Evolutionary conservation across 2,113 vertebrate species (phyloP).

Genomic region (Machaerirhynchus nigripectus): DNA sequence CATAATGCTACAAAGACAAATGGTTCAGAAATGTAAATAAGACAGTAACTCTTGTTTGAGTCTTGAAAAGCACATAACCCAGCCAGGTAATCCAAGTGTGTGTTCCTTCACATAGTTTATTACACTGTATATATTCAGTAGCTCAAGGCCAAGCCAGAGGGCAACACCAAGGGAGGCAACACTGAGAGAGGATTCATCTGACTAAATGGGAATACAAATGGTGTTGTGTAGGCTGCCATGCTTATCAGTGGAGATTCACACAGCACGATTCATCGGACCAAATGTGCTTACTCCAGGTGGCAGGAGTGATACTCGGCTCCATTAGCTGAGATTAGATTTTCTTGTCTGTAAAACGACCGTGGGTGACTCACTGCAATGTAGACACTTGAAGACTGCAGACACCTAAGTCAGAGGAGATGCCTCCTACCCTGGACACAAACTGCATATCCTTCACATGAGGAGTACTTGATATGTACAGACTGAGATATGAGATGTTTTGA

Average conservation of each 20-base stretch:
- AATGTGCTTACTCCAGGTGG: not conserved
- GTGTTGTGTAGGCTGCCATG: not conserved
- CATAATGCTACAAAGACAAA: constrained; percentile 3
- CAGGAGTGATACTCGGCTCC: not conserved
- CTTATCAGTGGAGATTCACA: not conserved
- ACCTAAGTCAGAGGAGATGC: rapidly evolving
- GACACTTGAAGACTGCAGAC: not conserved
- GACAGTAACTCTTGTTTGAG: not conserved
- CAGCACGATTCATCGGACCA: not conserved
- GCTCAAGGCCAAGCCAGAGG: not conserved
- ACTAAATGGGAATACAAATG: not conserved
- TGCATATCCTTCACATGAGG: not conserved
- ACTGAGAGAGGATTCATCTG: not conserved
- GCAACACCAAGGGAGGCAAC: not conserved
- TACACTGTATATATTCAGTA: not conserved
- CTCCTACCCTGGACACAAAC: not conserved
- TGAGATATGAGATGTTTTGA: not conserved
- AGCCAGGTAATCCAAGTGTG: not conserved
- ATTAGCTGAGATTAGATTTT: not conserved
- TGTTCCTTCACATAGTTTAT: not conserved
- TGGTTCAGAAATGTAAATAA: constrained; percentile 20
- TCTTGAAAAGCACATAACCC: not conserved
- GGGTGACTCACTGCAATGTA: not conserved
- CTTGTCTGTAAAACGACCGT: rapidly evolving
- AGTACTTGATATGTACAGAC: not conserved